Base-by-base conservation (phyloP, 2,888 invertebrate genomes). In the Siphlonurus alternatus region DNA sequence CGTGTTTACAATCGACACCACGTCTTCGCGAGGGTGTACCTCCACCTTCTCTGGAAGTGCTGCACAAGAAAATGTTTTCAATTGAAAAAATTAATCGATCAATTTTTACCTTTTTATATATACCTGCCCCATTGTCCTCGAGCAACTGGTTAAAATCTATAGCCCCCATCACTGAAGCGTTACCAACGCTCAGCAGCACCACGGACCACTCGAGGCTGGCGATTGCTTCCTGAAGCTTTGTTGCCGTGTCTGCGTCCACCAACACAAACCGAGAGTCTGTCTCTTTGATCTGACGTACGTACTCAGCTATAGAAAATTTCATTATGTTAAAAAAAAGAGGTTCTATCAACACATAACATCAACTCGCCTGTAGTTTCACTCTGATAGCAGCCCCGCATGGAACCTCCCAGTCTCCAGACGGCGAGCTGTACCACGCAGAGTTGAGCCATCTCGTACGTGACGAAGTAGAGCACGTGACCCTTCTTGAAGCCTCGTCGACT, bases 401-500 rank as follows among this genome's bases (percentile, higher is more conserved):
- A 51, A 0, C 65, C 66, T 19, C 66, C 66, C 20, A 66, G 66
- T 24, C 62, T 59, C 66, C 66, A 66, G 19, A 61, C 65, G 1
- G 65, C 64, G 19, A 66, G 23, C 23, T 61, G 25, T 2, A 60
- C 24, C 19, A 64, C 20, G n/a, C 61, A 62, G 15, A 66, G 59
- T 22, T 62, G 56, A 10, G 63, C 54, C 18, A 62, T 38, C 25
- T 66, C 64, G 61, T 64, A 60, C 5, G 63, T 60, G 25, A 62
- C 64, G 38, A 59, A 59, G 20, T 51, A 53, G 19, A 66, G 24
- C 38, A 66, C 38, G 23, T 66, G 66, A 10, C 66, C 63, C 10
- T 53, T 59, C 25, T 59, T 59, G 59, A 65, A 65, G 2, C 65
- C 65, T 15, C 51, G 15, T 38, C 59, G 60, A 18, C 53, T 61